Evolutionary conservation across 2,797 vertebrate species (phyloP), one percentile per base, ranked within the genome.

Genomic region (Bovichtus diacanthus): DNA sequence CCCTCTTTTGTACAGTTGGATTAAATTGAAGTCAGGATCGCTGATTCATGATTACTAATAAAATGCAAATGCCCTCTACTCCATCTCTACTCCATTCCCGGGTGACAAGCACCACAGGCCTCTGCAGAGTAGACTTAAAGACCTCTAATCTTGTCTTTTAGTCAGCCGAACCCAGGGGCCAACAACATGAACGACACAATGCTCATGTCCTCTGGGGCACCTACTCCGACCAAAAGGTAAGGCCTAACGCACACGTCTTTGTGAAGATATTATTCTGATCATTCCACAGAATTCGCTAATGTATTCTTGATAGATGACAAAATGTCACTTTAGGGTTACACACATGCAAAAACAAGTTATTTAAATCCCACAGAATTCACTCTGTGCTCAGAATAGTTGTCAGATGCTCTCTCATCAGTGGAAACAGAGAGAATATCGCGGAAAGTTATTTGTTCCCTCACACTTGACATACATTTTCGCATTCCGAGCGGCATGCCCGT

Each of bases 181-280:
- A 80, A 90, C 80, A 96, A 96, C 93, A 98, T 97, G 98, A 98
- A 97, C 34, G 96, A 99, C 91, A 92, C 96, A 86, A 76, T 97
- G 95, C 95, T 96, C 90, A 87, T 94, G 92, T 97, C 97, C 88
- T 97, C 97, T 0, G 97, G 96, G 92, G 95, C 94, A 0, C 96
- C 96, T 11, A 97, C 97, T 1, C 97, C 97, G 3, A 97, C 95
- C 27, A 97, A 98, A 93, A 99, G 98, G 98, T 99, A 96, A 62
- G 76, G 60, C 50, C 39, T 23, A 9, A 51, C 16, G 43, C 58
- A 70, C 56, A 39, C 27, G 25, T 68, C 50, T 67, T 62, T 65
- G 38, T 43, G 34, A 74, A 64, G 41, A 44, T 61, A 9, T 25
- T 62, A 4, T 58, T 36, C 41, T 63, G 21, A 55, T 64, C 60